Percentiles rank a stretch among this genome's conserved stretches.
Conservation (phyloP, 2,113 vertebrate species). For the Rhodinocichla rosea region DNA sequence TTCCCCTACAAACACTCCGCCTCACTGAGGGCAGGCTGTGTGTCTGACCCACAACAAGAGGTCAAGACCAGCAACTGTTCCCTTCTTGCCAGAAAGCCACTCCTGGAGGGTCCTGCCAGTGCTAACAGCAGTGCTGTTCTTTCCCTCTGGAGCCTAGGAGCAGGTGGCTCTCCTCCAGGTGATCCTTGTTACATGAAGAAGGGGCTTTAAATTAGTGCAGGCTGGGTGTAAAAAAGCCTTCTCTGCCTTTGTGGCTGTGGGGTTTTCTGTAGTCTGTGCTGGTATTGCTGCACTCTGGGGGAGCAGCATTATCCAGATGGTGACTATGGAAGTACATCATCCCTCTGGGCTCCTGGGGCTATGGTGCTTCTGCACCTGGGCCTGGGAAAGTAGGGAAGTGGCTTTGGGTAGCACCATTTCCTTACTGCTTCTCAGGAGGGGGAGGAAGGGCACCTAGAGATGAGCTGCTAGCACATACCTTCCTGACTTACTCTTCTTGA, state of each 20-base stretch:
- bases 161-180: neutral
- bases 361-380: neutral
- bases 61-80: neutral
- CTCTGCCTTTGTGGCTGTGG: rapidly evolving
- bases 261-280: rapidly evolving
- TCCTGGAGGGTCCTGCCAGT: neutral
- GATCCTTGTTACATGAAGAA: neutral
- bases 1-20: neutral
- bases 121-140: rapidly evolving
- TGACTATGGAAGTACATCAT: rapidly evolving
- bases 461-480: neutral
- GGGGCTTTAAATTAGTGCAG: neutral
- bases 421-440: rapidly evolving
- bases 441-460: neutral
- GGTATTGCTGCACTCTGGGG: rapidly evolving
- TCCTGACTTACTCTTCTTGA: rapidly evolving
- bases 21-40: rapidly evolving
- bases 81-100: neutral
- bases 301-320: rapidly evolving
- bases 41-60: rapidly evolving
- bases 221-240: rapidly evolving
- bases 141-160: neutral
- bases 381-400: neutral
- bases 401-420: rapidly evolving
- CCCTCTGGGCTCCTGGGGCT: rapidly evolving